Conservation (phyloP, 2,888 invertebrate species). For the Gymnoscelis rufifasciata region DNA sequence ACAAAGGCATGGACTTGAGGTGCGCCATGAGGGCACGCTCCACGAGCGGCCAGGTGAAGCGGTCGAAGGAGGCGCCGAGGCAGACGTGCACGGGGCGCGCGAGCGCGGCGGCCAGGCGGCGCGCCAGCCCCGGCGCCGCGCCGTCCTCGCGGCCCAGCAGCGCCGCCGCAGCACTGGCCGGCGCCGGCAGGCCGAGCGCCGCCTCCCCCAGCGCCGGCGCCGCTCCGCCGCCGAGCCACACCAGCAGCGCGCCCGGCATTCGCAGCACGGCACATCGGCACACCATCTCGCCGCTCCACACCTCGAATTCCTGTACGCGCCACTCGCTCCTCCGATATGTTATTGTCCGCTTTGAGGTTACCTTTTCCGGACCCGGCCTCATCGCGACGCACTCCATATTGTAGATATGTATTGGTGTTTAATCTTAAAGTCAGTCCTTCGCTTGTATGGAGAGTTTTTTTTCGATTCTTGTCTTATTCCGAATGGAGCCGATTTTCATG, state of each 20-base stretch:
- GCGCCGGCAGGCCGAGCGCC: constrained; percentile 20
- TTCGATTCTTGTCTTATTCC: too few relatives aligned
- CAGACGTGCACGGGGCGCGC: constrained; percentile 39
- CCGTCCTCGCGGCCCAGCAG: constrained; percentile 40
- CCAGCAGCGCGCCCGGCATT: constrained; percentile 47
- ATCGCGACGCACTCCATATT: constrained; percentile 19
- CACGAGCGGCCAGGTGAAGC: constrained; percentile 38
- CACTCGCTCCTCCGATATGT: constrained; percentile 49
- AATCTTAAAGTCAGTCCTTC: too few relatives aligned
- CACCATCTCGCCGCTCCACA: constrained; percentile 24
- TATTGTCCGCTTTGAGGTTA: constrained; percentile 43
- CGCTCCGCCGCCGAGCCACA: constrained; percentile 46
- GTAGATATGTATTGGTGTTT: too few relatives aligned
- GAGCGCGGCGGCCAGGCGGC: constrained; percentile 33
- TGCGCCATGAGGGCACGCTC: constrained; percentile 37
- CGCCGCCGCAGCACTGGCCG: constrained; percentile 25
- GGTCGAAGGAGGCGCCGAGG: constrained; percentile 36
- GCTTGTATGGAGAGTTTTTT: too few relatives aligned
- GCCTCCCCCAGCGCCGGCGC: constrained; percentile 9
- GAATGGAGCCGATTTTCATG: too few relatives aligned
- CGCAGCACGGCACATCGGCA: constrained; percentile 31
- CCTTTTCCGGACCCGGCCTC: constrained; percentile 28
- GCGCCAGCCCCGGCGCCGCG: constrained; percentile 38
- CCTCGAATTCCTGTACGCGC: constrained; percentile 36
- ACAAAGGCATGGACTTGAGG: constrained; percentile 17